Base-by-base conservation (phyloP, 1,140 invertebrate genomes). In the Dendroctonus valens region DNA sequence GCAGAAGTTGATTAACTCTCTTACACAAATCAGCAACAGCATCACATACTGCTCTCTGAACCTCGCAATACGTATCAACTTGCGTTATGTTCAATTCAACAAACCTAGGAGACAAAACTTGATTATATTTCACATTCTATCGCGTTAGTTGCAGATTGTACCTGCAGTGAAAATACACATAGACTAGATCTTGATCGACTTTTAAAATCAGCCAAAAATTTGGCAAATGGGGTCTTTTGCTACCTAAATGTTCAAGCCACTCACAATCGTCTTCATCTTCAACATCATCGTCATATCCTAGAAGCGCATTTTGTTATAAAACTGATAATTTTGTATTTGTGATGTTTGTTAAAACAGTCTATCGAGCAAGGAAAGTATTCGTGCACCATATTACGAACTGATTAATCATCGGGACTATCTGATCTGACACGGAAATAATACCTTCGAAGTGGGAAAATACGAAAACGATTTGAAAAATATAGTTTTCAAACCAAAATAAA, bases 131-230 rank as follows among this genome's bases (percentile, higher is more conserved):
- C 26, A 26, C 26, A 26, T 26, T 26, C 26, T 1, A 26, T 26
- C 26, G 26, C 26, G 26, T 26, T 26, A 26, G 26, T 26, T 26
- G 3, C 26, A 26, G 26, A 26, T 26, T 12, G 59, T 52, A 85
- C 82, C 84, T 81, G 76, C 85, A 87, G 64, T 92, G 91, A 75
- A 91, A 92, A 76, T 87, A 91, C 8, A 88, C 78, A 49, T 84
- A 83, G 3, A 91, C 87, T 49, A 82, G 76, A 68, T 85, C 82
- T 48, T 78, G 73, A 60, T 84, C 81, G 11, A 91, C 80, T 65
- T 83, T 82, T 70, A 91, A 78, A 53, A 92, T 88, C 2, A 92
- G 78, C 91, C 91, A 92, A 77, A 92, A 92, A 72, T 88, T 86
- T 0, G 89, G 89, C n/a, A 89, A 73, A 14, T 77, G 69, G 26